Evolutionary conservation across 2,888 invertebrate species (phyloP).

Genomic region (Chironomus tentans): DNA sequence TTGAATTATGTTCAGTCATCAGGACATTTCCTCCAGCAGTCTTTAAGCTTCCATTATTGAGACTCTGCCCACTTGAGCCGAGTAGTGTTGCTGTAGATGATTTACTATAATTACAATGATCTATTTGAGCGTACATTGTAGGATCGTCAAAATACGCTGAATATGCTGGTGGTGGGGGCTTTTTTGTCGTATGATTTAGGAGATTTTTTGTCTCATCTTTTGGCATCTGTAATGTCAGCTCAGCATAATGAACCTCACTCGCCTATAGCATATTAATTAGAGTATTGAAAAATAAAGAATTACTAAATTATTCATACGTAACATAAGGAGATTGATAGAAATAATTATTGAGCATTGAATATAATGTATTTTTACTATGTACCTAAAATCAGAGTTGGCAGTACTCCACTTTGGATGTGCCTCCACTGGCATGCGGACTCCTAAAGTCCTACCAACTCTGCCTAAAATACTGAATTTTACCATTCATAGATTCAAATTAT

Average conservation of each 20-base stretch:
- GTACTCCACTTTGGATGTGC: too few species aligned
- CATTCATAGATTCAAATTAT: too few species aligned
- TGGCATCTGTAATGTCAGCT: slow-evolving; percentile 35
- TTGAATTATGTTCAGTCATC: slow-evolving; percentile 32
- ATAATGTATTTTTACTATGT: too few species aligned
- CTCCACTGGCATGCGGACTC: too few species aligned
- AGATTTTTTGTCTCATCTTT: slow-evolving; percentile 31
- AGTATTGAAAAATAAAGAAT: too few species aligned
- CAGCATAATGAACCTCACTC: slow-evolving; percentile 42
- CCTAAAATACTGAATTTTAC: too few species aligned
- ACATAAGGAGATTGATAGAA: background rate
- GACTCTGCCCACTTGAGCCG: slow-evolving; percentile 33
- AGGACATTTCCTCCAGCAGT: slow-evolving; percentile 32
- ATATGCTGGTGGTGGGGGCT: slow-evolving; percentile 37
- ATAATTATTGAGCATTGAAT: too few species aligned
- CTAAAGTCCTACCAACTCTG: too few species aligned
- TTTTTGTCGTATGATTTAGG: slow-evolving; percentile 27
- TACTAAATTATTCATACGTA: too few species aligned
- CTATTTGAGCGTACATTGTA: slow-evolving; percentile 66
- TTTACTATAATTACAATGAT: slow-evolving; percentile 47
- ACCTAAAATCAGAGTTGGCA: too few species aligned
- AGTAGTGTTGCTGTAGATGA: slow-evolving; percentile 33
- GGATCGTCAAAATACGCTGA: slow-evolving; percentile 51
- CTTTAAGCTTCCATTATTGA: slow-evolving; percentile 28
- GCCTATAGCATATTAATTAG: background rate